Conservation (phyloP, 2,797 vertebrate genomes). For the Choloepus didactylus region DNA sequence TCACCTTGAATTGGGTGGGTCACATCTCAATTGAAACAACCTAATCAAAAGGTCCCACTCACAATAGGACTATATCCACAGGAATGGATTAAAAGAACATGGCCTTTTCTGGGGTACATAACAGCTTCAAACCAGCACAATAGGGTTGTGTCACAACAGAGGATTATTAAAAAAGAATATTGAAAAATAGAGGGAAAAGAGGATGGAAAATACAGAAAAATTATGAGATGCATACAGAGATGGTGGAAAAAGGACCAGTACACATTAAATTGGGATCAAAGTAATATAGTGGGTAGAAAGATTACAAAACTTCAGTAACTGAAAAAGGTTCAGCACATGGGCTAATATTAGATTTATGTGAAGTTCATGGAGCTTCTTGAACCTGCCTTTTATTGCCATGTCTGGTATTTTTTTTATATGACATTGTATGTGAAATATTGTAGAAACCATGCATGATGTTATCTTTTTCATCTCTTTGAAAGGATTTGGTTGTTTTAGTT, state of each 20-base stretch:
- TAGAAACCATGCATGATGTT: neutral
- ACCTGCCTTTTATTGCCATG: neutral
- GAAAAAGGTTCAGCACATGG: neutral
- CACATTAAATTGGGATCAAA: neutral
- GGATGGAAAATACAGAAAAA: neutral
- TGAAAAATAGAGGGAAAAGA: neutral
- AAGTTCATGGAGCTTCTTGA: neutral
- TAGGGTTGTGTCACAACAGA: neutral
- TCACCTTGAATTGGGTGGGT: too few relatives aligned
- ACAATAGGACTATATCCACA: too few relatives aligned
- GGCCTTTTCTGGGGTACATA: too few relatives aligned
- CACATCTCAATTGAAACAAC: too few relatives aligned
- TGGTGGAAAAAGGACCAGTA: neutral
- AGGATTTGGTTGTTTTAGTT: neutral
- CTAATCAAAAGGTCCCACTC: too few relatives aligned
- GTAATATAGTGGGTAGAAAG: neutral
- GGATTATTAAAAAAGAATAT: neutral
- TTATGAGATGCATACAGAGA: neutral
- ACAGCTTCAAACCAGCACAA: too few relatives aligned
- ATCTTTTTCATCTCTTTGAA: neutral
- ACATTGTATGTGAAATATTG: neutral
- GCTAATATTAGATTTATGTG: neutral
- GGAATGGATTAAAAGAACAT: too few relatives aligned
- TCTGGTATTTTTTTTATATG: neutral
- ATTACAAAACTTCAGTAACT: constrained; percentile 11